Evolutionary conservation across 2,113 vertebrate genomes (phyloP).

Genomic region (Xiphophorus maculatus): DNA sequence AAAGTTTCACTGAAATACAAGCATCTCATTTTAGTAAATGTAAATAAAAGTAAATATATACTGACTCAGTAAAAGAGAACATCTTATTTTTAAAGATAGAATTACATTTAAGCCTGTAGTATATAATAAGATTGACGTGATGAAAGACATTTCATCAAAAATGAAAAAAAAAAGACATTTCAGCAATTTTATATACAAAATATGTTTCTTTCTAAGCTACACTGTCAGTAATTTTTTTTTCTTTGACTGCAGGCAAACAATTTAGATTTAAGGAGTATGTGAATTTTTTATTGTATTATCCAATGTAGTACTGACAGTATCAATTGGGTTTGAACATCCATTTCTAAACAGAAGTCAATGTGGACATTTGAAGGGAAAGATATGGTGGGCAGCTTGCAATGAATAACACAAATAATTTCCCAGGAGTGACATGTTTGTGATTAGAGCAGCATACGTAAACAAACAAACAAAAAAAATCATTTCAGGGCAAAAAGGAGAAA

Average conservation of each 20-base stretch:
- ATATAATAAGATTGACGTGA: not conserved
- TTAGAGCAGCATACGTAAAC: slow-evolving; percentile 33
- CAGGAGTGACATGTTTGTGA: slow-evolving; percentile 60
- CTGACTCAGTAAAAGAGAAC: slow-evolving; percentile 1
- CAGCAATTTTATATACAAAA: not conserved
- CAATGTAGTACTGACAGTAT: slow-evolving; percentile 40
- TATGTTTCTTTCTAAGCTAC: not conserved
- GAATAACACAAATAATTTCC: slow-evolving; percentile 59
- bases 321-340: slow-evolving; percentile 25
- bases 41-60: slow-evolving; percentile 1
- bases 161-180: too few species aligned
- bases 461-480: slow-evolving; percentile 11
- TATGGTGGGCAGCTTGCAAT: slow-evolving; percentile 57
- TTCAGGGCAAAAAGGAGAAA: slow-evolving; percentile 34
- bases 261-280: slow-evolving; percentile 20
- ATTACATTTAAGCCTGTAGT: not conserved
- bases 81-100: not conserved
- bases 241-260: slow-evolving; percentile 13
- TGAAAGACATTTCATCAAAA: not conserved
- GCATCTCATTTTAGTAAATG: not conserved
- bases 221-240: not conserved
- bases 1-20: slow-evolving; percentile 5
- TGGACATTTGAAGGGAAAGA: slow-evolving; percentile 52
- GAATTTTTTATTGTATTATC: slow-evolving; percentile 23
- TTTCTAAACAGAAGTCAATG: slow-evolving; percentile 53